Evolutionary conservation across 2,113 vertebrate genomes (phyloP).

Genomic region (Phodopus roborovskii): DNA sequence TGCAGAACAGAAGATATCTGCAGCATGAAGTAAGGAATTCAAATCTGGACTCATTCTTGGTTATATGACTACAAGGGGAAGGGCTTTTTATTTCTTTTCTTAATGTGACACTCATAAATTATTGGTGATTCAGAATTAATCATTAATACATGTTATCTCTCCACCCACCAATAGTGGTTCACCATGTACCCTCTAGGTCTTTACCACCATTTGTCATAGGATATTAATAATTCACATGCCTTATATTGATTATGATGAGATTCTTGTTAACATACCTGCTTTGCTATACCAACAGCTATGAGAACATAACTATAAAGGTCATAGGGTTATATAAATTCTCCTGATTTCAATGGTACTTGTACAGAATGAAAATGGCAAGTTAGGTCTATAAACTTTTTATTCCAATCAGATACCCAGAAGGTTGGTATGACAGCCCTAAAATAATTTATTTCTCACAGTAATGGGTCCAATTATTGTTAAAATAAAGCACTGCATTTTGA

Average conservation of each 20-base stretch:
- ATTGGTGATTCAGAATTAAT: not conserved
- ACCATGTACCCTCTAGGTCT: not conserved
- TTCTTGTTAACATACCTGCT: not conserved
- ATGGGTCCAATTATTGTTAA: not conserved
- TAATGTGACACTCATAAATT: not conserved
- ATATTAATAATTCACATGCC: not conserved
- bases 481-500: not conserved
- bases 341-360: not conserved
- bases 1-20: not conserved
- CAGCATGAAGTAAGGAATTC: not conserved
- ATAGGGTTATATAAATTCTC: not conserved
- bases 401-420: not conserved
- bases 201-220: not conserved
- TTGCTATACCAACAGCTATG: not conserved
- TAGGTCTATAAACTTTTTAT: not conserved
- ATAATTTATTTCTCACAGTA: conserved; percentile 24
- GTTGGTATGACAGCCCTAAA: not conserved
- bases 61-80: not conserved
- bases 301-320: not conserved
- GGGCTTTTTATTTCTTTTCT: not conserved
- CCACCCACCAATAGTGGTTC: not conserved
- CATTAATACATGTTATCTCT: not conserved
- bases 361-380: conserved; percentile 31
- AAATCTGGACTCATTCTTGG: not conserved
- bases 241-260: not conserved